These are phyloP conservation scores for Chiridota heheva DNA, from an alignment of 35 echinoderm and acorn worm species.

Conservation along the genomic window DNA sequence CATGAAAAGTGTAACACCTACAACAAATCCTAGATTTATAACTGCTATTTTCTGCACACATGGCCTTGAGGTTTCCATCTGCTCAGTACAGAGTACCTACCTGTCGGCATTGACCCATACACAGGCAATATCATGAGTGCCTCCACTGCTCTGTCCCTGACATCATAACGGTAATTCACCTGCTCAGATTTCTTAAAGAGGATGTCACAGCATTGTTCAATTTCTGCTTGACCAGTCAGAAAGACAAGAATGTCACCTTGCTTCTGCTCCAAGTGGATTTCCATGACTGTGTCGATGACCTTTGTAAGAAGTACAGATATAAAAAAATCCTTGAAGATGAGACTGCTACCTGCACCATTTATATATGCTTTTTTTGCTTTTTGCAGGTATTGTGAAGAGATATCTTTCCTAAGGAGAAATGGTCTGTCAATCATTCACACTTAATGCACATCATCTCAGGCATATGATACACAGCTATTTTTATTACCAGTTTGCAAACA, in stretches of 20 bases:
- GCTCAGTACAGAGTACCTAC: conserved; percentile 28
- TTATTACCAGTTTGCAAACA: too few species aligned
- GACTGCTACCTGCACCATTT: too few species aligned
- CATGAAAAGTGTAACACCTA: too few species aligned
- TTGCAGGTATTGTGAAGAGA: too few species aligned
- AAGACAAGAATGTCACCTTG: conserved; percentile 94
- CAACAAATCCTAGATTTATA: too few species aligned
- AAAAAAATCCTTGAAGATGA: too few species aligned
- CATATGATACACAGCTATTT: too few species aligned
- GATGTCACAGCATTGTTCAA: conserved; percentile 85
- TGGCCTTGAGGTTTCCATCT: background rate
- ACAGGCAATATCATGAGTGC: conserved; percentile 86
- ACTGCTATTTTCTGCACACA: too few species aligned
- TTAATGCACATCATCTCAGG: too few species aligned
- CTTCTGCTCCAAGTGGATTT: conserved; percentile 89
- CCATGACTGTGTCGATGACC: conserved; percentile 94
- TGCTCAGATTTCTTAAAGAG: conserved; percentile 81
- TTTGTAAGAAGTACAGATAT: background rate
- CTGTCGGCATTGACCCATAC: conserved; percentile 98
- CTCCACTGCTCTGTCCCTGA: conserved; percentile 61
- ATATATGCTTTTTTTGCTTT: too few species aligned
- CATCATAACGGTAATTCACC: conserved; percentile 82
- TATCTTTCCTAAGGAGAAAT: too few species aligned
- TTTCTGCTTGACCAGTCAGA: conserved; percentile 92
- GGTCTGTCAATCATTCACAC: too few species aligned